Base-by-base conservation (phyloP, 2,113 vertebrate species). In the Strix aluco region DNA sequence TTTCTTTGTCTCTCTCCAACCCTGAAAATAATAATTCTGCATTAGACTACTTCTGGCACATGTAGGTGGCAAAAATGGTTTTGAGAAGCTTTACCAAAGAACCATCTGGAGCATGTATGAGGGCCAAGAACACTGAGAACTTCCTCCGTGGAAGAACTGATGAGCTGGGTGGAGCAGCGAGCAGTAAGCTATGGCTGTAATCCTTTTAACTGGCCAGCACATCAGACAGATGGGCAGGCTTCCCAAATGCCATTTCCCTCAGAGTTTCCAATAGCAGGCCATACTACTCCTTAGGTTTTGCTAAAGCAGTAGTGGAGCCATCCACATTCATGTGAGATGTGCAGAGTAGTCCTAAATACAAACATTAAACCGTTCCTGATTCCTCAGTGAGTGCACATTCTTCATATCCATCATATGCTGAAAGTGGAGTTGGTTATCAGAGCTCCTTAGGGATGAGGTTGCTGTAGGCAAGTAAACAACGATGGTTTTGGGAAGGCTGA, bases 41-140 rank as follows among this genome's bases (percentile, higher is more conserved):
- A 13, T 77, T 52, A 75, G 59, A 66, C n/a, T 88, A 36, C 57
- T 92, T 81, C 89, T 78, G 63, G 62, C 49, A 42, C 9, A 5
- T 12, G 51, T 81, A 1, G 5, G 71, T 93, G 88, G 88, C 71
- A 90, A 73, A 93, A 88, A 40, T 66, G 90, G 70, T 75, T 92
- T 94, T 38, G 65, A 71, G 47, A 66, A 93, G 42, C 92, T 95
- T 92, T 88, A 73, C 88, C 80, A 57, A 44, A 92, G 80, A 88
- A 40, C 94, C 92, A 59, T 92, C 63, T 94, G 93, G 85, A 92
- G 79, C 38, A 5, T 15, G 18, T 63, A 1, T 74, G 90, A 78
- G 62, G 81, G 88, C 92, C 92, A 94, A 21, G 90, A 90, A 27
- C 79, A 66, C 27, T 27, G 55, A 86, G 71, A 92, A 44, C 71